Evolutionary conservation across 2,797 vertebrate genomes (phyloP), one percentile per base, ranked within the genome.

Genomic region (Zenarchopterus dispar): DNA sequence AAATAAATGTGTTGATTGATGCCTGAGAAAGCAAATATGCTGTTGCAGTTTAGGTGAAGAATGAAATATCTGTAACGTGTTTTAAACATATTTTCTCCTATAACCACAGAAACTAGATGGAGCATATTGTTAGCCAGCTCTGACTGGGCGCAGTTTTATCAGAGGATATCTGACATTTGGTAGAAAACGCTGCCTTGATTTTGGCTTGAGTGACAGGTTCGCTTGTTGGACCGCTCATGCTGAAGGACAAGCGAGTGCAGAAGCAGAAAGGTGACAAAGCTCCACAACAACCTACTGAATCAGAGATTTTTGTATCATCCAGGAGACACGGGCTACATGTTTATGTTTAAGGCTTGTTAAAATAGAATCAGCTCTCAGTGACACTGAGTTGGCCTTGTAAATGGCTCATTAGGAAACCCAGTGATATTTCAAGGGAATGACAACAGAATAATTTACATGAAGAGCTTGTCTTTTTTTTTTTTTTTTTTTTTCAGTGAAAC

Each of bases 201-300:
- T 45, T 44, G 52, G 52, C 54, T 49, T 15, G 58, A 67, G 44
- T 72, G 76, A 75, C 76, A 67, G 73, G 21, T 77, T 24, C 61
- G 55, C 58, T 66, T 50, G 51, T 70, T 21, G 7, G 33, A 62
- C 24, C 2, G 28, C 69, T 71, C 56, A 58, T 26, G 16, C 31
- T 50, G 48, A 62, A 67, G 49, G 17, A 58, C 18, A 15, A 22
- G 18, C 0, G 8, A 65, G 51, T 22, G 52, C 4, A 44, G 49
- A 39, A 65, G 33, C 61, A 49, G 53, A 26, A 52, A 55, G 49
- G 54, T 39, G 67, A 70, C 70, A 55, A 63, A 68, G 47, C 58
- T 50, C 54, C 28, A 31, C 49, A 58, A 59, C 41, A 62, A 63
- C 61, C 63, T 57, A 56, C 48, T 56, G 54, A 62, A 53, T n/a